Evolutionary conservation across 2,888 invertebrate species (phyloP).

Genomic region (Cheilosia vernalis): DNA sequence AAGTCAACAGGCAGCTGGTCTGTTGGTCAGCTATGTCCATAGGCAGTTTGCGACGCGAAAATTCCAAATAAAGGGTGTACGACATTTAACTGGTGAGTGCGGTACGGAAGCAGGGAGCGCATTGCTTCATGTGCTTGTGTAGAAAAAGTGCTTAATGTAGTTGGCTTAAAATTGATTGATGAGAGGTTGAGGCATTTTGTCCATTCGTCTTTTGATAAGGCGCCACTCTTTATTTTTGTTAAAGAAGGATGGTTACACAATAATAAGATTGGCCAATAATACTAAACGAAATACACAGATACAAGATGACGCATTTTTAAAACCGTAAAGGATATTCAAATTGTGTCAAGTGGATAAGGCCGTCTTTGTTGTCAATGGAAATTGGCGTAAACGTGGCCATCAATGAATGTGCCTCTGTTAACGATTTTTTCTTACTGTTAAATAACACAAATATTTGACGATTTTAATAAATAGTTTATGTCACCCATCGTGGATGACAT

Average conservation of each 20-base stretch:
- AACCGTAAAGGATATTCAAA: too few relatives aligned
- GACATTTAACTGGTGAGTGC: background rate
- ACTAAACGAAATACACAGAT: too few relatives aligned
- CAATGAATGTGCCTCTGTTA: too few relatives aligned
- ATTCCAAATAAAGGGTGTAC: constrained; percentile 18
- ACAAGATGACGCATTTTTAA: too few relatives aligned
- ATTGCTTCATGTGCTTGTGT: background rate
- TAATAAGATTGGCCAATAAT: too few relatives aligned
- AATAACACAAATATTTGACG: too few relatives aligned
- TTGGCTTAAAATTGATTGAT: constrained; percentile 2
- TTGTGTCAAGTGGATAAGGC: too few relatives aligned
- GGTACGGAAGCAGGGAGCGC: background rate
- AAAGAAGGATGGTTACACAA: background rate
- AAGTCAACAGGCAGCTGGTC: constrained; percentile 27
- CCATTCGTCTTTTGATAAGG: background rate
- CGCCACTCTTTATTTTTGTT: background rate
- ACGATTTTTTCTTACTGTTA: too few relatives aligned
- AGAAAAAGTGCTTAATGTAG: constrained; percentile 26
- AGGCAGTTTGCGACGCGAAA: background rate
- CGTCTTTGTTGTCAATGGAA: too few relatives aligned
- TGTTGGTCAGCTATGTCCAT: background rate
- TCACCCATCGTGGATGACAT: too few relatives aligned
- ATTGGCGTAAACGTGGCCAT: too few relatives aligned
- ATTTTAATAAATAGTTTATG: too few relatives aligned
- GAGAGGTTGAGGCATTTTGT: background rate